phyloP scores from a whole-genome alignment of 2,797 vertebrate genomes.

The Crenichthys baileyi region DNA sequence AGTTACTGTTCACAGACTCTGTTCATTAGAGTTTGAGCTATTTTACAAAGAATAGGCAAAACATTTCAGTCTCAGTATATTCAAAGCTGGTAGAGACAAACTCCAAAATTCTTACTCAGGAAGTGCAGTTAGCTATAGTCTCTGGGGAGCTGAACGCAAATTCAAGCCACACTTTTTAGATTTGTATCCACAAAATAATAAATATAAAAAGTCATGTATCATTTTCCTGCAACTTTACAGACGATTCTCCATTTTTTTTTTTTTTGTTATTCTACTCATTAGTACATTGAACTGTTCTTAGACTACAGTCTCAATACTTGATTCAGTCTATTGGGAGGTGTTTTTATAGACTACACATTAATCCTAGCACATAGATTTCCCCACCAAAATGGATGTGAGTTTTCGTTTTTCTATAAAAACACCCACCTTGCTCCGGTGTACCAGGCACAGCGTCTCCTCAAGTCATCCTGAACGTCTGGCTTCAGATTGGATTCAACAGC shows the following conservation, averaged over 20 bases:
- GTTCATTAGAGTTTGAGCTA: neutral
- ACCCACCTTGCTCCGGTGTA: constrained; percentile 23
- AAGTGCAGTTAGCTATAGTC: too few relatives aligned
- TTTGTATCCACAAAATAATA: neutral
- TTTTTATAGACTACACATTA: neutral
- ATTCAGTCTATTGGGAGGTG: neutral
- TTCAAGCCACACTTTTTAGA: neutral
- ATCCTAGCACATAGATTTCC: neutral
- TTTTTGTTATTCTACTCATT: neutral
- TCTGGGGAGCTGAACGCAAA: neutral
- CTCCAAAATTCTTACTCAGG: neutral
- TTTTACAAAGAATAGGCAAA: neutral
- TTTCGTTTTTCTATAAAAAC: neutral
- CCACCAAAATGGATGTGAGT: neutral
- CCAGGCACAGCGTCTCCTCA: neutral
- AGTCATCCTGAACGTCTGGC: constrained; percentile 17
- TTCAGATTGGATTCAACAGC: neutral
- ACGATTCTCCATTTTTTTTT: neutral
- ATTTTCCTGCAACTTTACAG: neutral
- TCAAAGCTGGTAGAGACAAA: neutral
- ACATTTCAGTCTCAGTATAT: neutral
- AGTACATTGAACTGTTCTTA: neutral
- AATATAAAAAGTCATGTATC: neutral
- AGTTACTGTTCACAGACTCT: neutral
- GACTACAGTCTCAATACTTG: neutral